A percentile compares a stretch with the other conserved stretches of the same genome.
phyloP scores from a whole-genome alignment of 1,140 invertebrate genomes.

The Ectropis grisescens region DNA sequence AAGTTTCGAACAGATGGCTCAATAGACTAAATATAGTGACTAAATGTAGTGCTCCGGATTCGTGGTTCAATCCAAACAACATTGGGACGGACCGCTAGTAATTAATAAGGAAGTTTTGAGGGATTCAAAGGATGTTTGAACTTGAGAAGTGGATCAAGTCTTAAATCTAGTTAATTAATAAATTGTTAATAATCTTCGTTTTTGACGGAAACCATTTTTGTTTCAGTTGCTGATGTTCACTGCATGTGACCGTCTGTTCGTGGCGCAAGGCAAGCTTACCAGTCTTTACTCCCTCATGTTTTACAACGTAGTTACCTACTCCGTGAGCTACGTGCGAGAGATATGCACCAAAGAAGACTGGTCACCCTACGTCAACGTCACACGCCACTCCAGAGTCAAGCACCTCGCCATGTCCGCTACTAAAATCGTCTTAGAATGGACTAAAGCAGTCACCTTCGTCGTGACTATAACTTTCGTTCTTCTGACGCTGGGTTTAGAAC shows the following conservation, averaged over 20 bases:
- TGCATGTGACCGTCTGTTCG: slow-evolving; percentile 76
- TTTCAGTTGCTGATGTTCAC: slow-evolving; percentile 80
- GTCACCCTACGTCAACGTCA: slow-evolving; percentile 81
- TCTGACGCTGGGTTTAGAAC: slow-evolving; percentile 80
- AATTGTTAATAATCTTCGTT: too few relatives aligned
- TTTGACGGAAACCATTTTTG: too few relatives aligned
- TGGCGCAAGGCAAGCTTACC: slow-evolving; percentile 73
- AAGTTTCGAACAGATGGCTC: too few relatives aligned
- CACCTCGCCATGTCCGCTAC: slow-evolving; percentile 86
- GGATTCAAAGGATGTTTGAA: too few relatives aligned
- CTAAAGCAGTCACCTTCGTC: slow-evolving; percentile 84
- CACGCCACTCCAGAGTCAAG: slow-evolving; percentile 78
- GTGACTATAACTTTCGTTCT: slow-evolving; percentile 85
- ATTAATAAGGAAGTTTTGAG: too few relatives aligned
- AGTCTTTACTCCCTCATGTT: slow-evolving; percentile 84
- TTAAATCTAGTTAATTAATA: too few relatives aligned
- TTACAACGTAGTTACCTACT: slow-evolving; percentile 85
- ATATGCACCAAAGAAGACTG: slow-evolving; percentile 81
- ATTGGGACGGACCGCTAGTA: too few relatives aligned
- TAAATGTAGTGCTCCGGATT: too few relatives aligned
- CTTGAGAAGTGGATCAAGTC: too few relatives aligned
- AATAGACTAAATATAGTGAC: too few relatives aligned
- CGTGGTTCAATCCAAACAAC: too few relatives aligned
- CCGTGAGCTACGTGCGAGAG: slow-evolving; percentile 80
- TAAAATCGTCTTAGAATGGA: slow-evolving; percentile 86